Evolutionary conservation across 2,888 invertebrate species (phyloP), one percentile per base, ranked within the genome.

Genomic region (Torymus texanus): DNA sequence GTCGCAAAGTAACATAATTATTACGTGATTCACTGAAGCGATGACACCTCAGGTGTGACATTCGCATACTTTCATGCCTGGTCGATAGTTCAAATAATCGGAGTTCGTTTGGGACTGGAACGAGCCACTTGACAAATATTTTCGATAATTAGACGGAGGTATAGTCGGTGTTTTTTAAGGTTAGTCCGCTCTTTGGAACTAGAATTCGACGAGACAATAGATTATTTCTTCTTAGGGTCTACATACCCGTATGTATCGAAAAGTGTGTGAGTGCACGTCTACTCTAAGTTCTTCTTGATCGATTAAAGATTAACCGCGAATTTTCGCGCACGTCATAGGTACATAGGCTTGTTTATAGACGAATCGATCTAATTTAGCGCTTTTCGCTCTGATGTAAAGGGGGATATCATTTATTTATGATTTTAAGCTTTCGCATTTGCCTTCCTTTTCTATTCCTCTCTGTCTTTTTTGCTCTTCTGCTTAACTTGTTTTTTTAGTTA

Each of bases 361-460:
- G 67, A 75, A 80, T 80, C 73, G 80, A 80, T 80, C 76, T 80
- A 80, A 76, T 76, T 80, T 76, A 68, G 21, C 76, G 63, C 62
- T 65, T 70, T 70, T 58, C 59, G 59, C 12, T 72, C 61, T 29
- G 59, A 66, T 78, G 61, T 59, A 67, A 62, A 73, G 14, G 55
- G 59, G 29, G 14, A 18, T 75, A 68, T 76, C 51, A 61, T 63
- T 76, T 80, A 77, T 80, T 77, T 80, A 77, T 59, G 74, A 66
- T 77, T 70, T 70, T 41, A 65, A 73, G 55, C 50, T 61, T 72
- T 68, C 67, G 11, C 16, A 13, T 73, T 75, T 41, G 55, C 68
- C 21, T 63, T 73, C 18, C 29, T 29, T 14, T 18, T 65, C 21
- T 13, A n/a, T 62, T 24, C 0, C 41, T 24, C 50, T 61, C 50